A percentile compares a stretch with the other conserved stretches of the same genome.
These are phyloP conservation scores for Notarius quadriscutis DNA, from an alignment of 2,113 vertebrate species.

Conservation along the genomic window DNA sequence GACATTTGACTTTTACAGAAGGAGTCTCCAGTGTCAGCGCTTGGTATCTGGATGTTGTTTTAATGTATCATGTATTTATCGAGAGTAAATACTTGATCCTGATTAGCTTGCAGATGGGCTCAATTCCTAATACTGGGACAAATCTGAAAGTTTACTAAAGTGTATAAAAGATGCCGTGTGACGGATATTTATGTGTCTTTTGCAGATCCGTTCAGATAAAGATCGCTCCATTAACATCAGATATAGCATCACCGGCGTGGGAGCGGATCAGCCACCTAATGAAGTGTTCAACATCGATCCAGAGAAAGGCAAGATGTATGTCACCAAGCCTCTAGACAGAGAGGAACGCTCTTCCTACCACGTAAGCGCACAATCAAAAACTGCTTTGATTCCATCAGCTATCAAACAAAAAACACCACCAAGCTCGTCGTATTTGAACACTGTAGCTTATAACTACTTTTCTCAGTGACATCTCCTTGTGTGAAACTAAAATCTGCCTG, in stretches of 20 bases:
- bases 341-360: conserved; percentile 44
- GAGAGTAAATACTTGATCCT: background rate
- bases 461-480: background rate
- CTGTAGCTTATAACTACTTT: background rate
- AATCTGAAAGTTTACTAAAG: background rate
- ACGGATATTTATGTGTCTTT: background rate
- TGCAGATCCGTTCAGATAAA: conserved; percentile 94
- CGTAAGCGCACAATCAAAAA: conserved; percentile 23
- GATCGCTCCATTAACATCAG: conserved; percentile 96
- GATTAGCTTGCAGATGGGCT: background rate
- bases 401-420: background rate
- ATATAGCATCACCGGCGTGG: conserved; percentile 52
- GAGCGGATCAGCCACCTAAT: conserved; percentile 49
- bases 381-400: too few relatives aligned
- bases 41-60: background rate
- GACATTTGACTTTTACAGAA: background rate
- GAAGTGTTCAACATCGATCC: conserved; percentile 49
- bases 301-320: conserved; percentile 37
- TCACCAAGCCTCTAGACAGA: conserved; percentile 55
- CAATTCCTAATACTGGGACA: background rate
- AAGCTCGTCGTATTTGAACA: background rate
- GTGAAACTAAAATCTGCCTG: background rate
- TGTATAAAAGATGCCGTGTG: background rate
- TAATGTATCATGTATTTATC: too few relatives aligned
- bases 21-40: background rate